A percentile compares a stretch with the other conserved stretches of the same genome.
Conservation (phyloP, 2,113 vertebrate species). For the Pteropus alecto region DNA sequence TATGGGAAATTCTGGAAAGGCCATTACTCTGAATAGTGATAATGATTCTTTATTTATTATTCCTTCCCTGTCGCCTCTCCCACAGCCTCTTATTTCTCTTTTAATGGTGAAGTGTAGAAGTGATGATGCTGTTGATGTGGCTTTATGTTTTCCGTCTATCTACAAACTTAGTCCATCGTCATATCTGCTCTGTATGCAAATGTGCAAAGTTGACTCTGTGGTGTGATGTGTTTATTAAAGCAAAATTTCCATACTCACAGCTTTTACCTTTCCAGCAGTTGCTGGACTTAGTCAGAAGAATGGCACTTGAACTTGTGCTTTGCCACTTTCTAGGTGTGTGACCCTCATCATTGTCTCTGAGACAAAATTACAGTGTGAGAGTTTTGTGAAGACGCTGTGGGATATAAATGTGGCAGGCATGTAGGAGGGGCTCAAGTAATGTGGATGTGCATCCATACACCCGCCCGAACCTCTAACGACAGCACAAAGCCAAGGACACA, state of each 20-base stretch:
- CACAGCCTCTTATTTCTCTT: background rate
- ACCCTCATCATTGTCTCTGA: background rate
- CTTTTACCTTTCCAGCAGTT: background rate
- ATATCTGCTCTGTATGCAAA: background rate
- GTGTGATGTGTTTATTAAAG: background rate
- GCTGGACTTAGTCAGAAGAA: background rate
- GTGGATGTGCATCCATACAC: fast-evolving
- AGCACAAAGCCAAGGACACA: background rate
- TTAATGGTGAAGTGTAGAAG: background rate
- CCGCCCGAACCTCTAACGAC: background rate
- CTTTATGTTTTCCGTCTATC: background rate
- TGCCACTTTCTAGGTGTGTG: background rate
- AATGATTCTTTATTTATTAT: background rate
- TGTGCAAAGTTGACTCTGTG: background rate
- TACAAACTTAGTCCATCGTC: background rate
- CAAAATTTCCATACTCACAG: background rate
- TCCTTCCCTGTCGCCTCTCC: background rate
- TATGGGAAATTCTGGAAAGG: background rate
- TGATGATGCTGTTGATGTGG: background rate
- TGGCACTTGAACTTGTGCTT: background rate
- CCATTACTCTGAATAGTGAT: background rate
- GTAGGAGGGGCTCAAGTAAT: background rate
- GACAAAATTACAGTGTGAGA: background rate
- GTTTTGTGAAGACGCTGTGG: background rate
- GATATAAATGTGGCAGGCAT: too few relatives aligned